phyloP scores from a whole-genome alignment of 1,140 invertebrate species.

The Fopius arisanus region DNA sequence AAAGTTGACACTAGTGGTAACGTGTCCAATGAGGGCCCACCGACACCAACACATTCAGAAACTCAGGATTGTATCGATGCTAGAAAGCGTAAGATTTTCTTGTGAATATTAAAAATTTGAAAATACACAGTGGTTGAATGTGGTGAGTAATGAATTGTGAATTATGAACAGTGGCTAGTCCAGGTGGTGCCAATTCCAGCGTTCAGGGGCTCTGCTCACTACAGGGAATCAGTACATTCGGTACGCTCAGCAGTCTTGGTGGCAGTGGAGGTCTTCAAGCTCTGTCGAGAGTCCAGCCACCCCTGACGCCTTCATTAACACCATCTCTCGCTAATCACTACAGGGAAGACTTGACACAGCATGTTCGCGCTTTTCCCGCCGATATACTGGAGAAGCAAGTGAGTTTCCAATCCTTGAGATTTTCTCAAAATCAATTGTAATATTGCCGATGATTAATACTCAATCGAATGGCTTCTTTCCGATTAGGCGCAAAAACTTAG shows the following conservation, averaged over 20 bases:
- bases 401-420: too few relatives aligned
- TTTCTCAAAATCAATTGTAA: too few relatives aligned
- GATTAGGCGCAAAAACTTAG: conserved; percentile 81
- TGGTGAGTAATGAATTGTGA: conserved; percentile 2
- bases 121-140: not conserved
- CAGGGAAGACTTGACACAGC: conserved; percentile 87
- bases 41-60: conserved; percentile 76
- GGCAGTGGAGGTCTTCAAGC: conserved; percentile 64
- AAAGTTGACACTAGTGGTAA: conserved; percentile 68
- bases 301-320: conserved; percentile 75
- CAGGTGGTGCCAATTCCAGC: conserved; percentile 56
- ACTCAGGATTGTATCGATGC: conserved; percentile 71
- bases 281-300: conserved; percentile 62
- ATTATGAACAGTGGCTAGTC: conserved; percentile 58
- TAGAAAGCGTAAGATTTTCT: conserved; percentile 64
- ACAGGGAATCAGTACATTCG: conserved; percentile 63
- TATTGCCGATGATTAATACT: not conserved
- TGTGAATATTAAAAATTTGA: not conserved
- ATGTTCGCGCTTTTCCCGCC: conserved; percentile 91
- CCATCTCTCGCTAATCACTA: conserved; percentile 92
- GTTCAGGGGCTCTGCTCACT: conserved; percentile 66
- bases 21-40: conserved; percentile 68
- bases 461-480: conserved; percentile 31
- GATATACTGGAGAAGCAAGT: conserved; percentile 94
- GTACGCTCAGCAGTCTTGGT: conserved; percentile 63